Evolutionary conservation across 1,140 invertebrate species (phyloP), one percentile per base, ranked within the genome.

Genomic region (Camponotus vicinus): DNA sequence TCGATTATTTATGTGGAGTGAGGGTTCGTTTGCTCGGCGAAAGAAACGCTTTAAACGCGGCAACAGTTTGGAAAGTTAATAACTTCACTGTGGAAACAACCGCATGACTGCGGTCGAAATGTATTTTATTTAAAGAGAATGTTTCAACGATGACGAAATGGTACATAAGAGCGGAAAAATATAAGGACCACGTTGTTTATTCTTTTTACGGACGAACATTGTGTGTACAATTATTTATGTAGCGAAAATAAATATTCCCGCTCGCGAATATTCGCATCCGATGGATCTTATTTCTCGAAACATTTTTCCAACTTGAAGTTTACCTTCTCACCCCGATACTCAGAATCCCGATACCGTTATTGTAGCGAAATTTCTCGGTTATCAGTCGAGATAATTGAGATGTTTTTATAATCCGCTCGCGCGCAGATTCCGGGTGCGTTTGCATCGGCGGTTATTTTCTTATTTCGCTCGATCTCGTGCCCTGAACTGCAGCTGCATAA

Each of bases 61-160:
- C 59, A 55, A 61, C 79, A 86, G 82, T 89, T 89, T 70, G 82
- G 69, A 86, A 88, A 86, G 80, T 89, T 86, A 88, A 88, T 86
- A 88, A 88, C 64, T 84, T 55, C 32, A 69, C 55, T 18, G 75
- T 42, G 52, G 45, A 79, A 80, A 76, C 57, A 32, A 52, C 55
- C 67, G 69, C 27, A 8, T 55, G 27, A 73, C 69, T 61, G 55
- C 42, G 11, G 32, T 4, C 55, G 42, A 13, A 37, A 40, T 69
- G 49, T 49, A 61, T 75, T 75, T 83, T 73, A 75, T 61, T 61
- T 57, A 49, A 73, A 61, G 40, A 18, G 78, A 70, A 75, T 5
- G 27, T 73, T 83, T 75, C 69, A 61, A 73, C 67, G 49, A 61
- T 32, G 55, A 73, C 4, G 13, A 49, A 55, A 5, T 21, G 45